Percentiles rank a stretch among this genome's conserved stretches.
These are phyloP conservation scores for Antechinus stuartii DNA, from an alignment of 2,113 vertebrate genomes.

Conservation along the genomic window DNA sequence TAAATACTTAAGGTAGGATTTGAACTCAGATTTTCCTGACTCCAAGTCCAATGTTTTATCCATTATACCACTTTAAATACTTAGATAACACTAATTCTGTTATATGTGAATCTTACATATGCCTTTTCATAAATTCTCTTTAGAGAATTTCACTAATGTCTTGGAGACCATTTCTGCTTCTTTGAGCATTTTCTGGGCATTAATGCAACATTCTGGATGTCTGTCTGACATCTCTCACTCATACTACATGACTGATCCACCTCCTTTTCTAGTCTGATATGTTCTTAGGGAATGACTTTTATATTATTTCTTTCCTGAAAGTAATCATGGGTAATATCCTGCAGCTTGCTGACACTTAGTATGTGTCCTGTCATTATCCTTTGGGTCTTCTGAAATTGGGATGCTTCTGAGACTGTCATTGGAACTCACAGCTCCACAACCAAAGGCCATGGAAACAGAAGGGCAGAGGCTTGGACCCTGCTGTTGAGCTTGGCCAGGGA, in stretches of 20 bases:
- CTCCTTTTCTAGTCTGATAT: not conserved
- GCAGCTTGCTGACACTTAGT: not conserved
- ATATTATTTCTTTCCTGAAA: not conserved
- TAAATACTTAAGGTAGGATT: not conserved
- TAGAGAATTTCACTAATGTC: not conserved
- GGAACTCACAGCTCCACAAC: conserved; percentile 4
- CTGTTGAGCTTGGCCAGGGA: not conserved
- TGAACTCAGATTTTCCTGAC: not conserved
- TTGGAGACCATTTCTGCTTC: not conserved
- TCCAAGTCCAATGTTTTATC: not conserved
- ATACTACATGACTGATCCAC: not conserved
- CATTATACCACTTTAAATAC: not conserved
- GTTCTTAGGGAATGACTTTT: not conserved
- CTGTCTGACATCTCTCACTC: not conserved
- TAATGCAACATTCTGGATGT: not conserved
- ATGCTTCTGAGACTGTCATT: not conserved
- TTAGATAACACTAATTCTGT: not conserved
- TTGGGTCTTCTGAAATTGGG: not conserved
- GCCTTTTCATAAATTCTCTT: not conserved
- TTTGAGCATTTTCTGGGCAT: not conserved
- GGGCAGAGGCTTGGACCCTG: conserved; percentile 40
- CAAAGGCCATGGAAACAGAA: conserved; percentile 36
- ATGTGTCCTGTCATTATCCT: not conserved
- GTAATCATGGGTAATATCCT: not conserved
- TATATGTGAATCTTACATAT: not conserved